A percentile compares a stretch with the other conserved stretches of the same genome.
These are phyloP conservation scores for Leguminivora glycinivorella DNA, from an alignment of 1,140 invertebrate species.

Conservation along the genomic window DNA sequence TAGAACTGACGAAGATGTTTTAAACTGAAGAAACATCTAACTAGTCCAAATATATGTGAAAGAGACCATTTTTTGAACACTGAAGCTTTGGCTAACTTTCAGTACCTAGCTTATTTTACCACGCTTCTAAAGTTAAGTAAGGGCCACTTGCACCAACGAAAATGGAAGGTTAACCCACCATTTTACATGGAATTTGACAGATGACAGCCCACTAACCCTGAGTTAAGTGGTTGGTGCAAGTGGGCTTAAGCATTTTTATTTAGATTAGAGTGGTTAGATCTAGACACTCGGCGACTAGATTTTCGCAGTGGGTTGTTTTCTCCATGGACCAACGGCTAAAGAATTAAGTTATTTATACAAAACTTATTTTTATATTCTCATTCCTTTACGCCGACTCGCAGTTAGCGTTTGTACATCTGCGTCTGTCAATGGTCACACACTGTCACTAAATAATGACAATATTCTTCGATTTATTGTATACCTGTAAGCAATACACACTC, in stretches of 20 bases:
- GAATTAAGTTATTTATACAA: constrained; percentile 33
- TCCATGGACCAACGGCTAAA: constrained; percentile 44
- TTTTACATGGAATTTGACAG: no score
- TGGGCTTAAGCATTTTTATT: background rate
- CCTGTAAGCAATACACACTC: background rate
- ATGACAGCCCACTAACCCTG: no score
- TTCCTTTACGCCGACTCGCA: constrained; percentile 33
- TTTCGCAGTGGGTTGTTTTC: constrained; percentile 32
- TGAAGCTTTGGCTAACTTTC: background rate
- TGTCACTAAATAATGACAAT: constrained; percentile 8
- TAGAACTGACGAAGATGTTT: no score
- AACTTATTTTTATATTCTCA: constrained; percentile 47
- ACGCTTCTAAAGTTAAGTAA: no score
- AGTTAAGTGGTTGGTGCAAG: no score
- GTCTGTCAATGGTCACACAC: constrained; percentile 13
- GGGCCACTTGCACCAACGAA: no score
- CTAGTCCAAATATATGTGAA: no score
- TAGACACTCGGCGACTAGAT: background rate
- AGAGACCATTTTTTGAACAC: no score
- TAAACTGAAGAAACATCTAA: no score
- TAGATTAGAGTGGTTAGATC: background rate
- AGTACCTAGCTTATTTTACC: background rate
- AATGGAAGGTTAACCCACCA: no score
- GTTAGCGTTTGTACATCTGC: constrained; percentile 20
- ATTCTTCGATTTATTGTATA: background rate